Conservation (phyloP, 2,113 vertebrate species). For the Fregetta grallaria region DNA sequence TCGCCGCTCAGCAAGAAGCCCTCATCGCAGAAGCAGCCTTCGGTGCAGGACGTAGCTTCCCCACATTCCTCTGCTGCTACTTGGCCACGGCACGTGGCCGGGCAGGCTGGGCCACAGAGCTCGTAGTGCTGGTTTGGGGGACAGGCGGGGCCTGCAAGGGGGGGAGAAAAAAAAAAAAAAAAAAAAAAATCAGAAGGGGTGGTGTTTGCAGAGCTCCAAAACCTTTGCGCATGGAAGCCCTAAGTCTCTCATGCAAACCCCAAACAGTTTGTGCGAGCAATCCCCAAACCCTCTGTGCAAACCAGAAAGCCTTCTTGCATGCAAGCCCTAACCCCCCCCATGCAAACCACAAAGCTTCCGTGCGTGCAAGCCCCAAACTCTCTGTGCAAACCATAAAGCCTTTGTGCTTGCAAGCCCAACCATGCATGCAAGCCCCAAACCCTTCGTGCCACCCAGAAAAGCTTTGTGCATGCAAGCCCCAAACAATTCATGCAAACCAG, state of each 20-base stretch:
- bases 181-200: too few species aligned
- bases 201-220: not conserved
- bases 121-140: constrained; percentile 79
- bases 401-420: too few species aligned
- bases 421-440: not conserved
- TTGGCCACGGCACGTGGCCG: constrained; percentile 52
- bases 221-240: not conserved
- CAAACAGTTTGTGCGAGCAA: not conserved
- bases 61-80: constrained; percentile 55
- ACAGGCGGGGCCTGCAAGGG: constrained; percentile 71
- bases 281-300: too few species aligned
- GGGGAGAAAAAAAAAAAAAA: too few species aligned
- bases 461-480: not conserved
- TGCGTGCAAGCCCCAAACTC: not conserved
- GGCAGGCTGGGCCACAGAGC: constrained; percentile 65
- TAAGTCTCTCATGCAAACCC: not conserved
- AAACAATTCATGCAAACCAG: too few species aligned
- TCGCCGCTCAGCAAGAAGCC: constrained; percentile 73
- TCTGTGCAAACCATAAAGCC: not conserved
- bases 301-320: too few species aligned
- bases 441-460: too few species aligned
- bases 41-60: constrained; percentile 3
- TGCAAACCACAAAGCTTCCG: not conserved
- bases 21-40: constrained; percentile 78
- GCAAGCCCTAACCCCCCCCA: too few species aligned